These are phyloP conservation scores for Drosophila prosaltans DNA, from an alignment of 1,140 invertebrate species.

Conservation along the genomic window DNA sequence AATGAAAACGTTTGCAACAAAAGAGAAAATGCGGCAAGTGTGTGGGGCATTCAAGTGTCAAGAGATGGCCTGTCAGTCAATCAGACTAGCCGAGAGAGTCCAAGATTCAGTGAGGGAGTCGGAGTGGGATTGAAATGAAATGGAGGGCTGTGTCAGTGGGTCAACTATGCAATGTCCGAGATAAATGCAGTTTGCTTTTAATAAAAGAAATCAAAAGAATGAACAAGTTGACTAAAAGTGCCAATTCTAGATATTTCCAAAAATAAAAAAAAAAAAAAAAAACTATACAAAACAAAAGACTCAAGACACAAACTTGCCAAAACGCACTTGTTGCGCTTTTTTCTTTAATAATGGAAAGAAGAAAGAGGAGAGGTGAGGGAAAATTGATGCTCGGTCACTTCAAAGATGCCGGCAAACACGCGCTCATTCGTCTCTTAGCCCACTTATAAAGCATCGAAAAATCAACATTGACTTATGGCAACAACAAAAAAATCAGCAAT, in stretches of 20 bases:
- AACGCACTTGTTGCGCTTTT: constrained; percentile 64
- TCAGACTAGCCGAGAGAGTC: constrained; percentile 7
- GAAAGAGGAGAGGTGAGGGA: too few relatives aligned
- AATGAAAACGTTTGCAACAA: constrained; percentile 66
- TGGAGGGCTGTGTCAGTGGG: constrained; percentile 51
- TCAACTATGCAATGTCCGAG: constrained; percentile 46
- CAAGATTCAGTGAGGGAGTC: constrained; percentile 32
- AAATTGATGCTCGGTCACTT: constrained; percentile 26
- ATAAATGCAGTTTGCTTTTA: constrained; percentile 14
- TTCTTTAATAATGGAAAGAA: not conserved
- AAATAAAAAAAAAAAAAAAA: constrained; percentile 30
- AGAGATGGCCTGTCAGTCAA: constrained; percentile 57
- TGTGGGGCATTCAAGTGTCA: constrained; percentile 53
- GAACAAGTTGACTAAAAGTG: not conserved
- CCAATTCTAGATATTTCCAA: not conserved
- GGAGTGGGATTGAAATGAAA: constrained; percentile 28
- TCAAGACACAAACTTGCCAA: constrained; percentile 65
- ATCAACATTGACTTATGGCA: constrained; percentile 78
- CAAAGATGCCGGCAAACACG: constrained; percentile 45
- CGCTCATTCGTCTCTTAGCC: constrained; percentile 53
- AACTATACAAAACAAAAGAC: too few relatives aligned
- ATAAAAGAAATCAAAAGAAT: constrained; percentile 5
- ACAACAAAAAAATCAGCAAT: constrained; percentile 60
- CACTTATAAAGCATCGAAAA: constrained; percentile 73
- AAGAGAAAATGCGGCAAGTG: constrained; percentile 66